A percentile compares a stretch with the other conserved stretches of the same genome.
These are phyloP conservation scores for Calycopis cecrops DNA, from an alignment of 1,140 invertebrate genomes.

Conservation along the genomic window DNA sequence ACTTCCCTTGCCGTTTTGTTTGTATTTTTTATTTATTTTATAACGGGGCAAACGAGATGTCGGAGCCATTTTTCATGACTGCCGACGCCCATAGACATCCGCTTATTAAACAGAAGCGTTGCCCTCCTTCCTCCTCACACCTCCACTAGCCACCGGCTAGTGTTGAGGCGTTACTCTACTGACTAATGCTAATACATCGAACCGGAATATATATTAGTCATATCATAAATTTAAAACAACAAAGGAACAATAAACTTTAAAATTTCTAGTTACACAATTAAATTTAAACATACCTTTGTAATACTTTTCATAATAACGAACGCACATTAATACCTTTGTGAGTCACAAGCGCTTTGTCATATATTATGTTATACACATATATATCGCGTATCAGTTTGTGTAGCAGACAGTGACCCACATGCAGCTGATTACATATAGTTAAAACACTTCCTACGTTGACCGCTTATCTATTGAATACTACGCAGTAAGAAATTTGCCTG, in stretches of 20 bases:
- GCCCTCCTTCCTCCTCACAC: no score
- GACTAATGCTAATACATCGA: no score
- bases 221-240: no score
- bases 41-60: no score
- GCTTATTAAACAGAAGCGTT: no score
- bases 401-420: slow-evolving; percentile 18
- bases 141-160: no score
- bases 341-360: slow-evolving; percentile 11
- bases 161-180: no score
- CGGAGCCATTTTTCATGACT: no score
- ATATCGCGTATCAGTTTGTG: neutral
- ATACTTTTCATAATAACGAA: neutral
- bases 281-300: neutral
- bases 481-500: slow-evolving; percentile 39
- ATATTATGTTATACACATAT: neutral
- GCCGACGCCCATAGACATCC: no score
- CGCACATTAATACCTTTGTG: neutral
- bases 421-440: slow-evolving; percentile 12
- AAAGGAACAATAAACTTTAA: neutral
- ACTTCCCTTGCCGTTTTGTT: no score
- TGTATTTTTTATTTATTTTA: no score
- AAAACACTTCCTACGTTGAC: slow-evolving; percentile 39
- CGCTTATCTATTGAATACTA: slow-evolving; percentile 52
- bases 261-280: neutral
- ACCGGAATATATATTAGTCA: no score